Evolutionary conservation across 2,888 invertebrate species (phyloP), one percentile per base, ranked within the genome.

Genomic region (Helleia helle): DNA sequence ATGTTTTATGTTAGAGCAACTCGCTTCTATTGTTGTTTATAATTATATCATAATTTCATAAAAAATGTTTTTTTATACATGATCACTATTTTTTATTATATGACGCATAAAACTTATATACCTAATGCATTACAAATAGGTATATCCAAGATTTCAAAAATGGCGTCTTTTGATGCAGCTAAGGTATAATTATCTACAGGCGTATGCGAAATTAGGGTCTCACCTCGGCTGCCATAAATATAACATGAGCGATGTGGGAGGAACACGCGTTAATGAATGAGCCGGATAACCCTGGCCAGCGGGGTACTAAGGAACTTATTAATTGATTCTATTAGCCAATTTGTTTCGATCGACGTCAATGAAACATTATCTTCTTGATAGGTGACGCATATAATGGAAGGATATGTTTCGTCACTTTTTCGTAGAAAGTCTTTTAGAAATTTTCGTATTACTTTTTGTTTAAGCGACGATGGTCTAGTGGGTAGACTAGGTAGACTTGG

Each of bases 201-300:
- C 75, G 71, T 67, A 81, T 79, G 84, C 84, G 70, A 84, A 83
- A 84, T 84, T 83, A 77, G 84, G 80, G 83, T 83, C 79, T 81
- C 81, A 81, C 81, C 81, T 81, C 77, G 65, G 62, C 70, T 67
- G 65, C 67, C 71, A 72, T 81, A 81, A 81, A 83, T 83, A 84
- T 65, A 80, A 84, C 79, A 81, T 77, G 71, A 77, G 62, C 67
- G 58, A 59, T 62, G 79, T 80, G 83, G 81, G 79, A 75, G 81
- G 80, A 73, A 67, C 73, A 59, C 53, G 61, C 68, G 62, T 75
- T 83, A 84, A 83, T 83, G 83, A 79, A 79, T 75, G 77, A 75
- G 67, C 61, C 55, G 62, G 56, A 54, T 55, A 57, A 58, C 56
- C 50, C 54, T 48, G 47, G 51, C 46, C 53, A 52, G 54, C 54